These are phyloP conservation scores for Atlantisia rogersi DNA, from an alignment of 2,113 vertebrate genomes.

Conservation along the genomic window DNA sequence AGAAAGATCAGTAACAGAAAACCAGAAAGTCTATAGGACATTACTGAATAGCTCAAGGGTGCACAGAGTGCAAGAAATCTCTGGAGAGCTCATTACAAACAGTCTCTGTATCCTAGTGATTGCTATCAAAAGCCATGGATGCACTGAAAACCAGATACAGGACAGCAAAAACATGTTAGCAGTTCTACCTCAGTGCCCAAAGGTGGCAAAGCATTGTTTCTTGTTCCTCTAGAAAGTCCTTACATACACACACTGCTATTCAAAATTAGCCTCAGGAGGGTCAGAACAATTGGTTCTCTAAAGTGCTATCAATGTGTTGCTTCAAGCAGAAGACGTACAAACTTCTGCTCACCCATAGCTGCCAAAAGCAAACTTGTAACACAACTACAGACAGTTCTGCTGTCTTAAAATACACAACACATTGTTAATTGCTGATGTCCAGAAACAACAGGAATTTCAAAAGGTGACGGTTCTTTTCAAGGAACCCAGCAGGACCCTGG, in stretches of 20 bases:
- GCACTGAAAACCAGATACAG: not conserved
- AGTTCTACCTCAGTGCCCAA: not conserved
- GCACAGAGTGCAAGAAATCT: not conserved
- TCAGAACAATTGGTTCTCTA: not conserved
- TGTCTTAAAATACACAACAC: not conserved
- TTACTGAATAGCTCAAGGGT: not conserved
- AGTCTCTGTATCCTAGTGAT: not conserved
- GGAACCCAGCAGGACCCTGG: not conserved
- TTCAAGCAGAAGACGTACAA: not conserved
- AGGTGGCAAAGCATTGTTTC: not conserved
- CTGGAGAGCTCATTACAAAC: not conserved
- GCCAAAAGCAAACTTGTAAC: not conserved
- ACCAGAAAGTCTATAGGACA: not conserved
- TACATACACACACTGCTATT: fast-evolving
- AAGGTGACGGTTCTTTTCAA: not conserved
- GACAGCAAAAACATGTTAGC: not conserved
- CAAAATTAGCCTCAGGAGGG: not conserved
- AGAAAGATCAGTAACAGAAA: not conserved
- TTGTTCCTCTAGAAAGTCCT: not conserved
- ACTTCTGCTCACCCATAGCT: not conserved
- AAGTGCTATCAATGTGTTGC: not conserved
- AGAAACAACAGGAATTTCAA: not conserved
- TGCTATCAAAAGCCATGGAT: not conserved
- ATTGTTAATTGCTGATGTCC: not conserved
- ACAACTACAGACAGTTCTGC: not conserved